Evolutionary conservation across 2,888 invertebrate species (phyloP).

Genomic region (Xestia xanthographa): DNA sequence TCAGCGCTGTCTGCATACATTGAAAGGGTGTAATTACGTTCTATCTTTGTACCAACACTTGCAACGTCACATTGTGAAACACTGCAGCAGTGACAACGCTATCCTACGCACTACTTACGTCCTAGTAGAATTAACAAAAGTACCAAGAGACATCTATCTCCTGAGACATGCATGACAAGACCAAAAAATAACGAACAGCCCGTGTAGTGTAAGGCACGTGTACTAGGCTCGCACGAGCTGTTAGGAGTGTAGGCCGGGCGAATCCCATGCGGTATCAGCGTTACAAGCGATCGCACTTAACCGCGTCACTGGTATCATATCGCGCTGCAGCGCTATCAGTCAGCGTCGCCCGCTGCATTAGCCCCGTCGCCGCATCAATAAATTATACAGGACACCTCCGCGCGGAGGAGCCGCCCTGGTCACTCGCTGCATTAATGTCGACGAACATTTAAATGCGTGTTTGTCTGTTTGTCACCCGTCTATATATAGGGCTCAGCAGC

Average conservation of each 20-base stretch:
- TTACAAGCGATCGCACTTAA: slow-evolving; percentile 90
- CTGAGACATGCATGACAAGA: slow-evolving; percentile 60
- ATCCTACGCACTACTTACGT: slow-evolving; percentile 57
- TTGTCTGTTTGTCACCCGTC: slow-evolving; percentile 66
- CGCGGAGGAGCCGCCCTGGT: slow-evolving; percentile 81
- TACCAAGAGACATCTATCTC: slow-evolving; percentile 62
- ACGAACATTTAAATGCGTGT: slow-evolving; percentile 74
- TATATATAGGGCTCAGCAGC: slow-evolving; percentile 52
- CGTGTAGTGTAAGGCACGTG: slow-evolving; percentile 62
- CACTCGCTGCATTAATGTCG: slow-evolving; percentile 76
- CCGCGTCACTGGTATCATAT: slow-evolving; percentile 87
- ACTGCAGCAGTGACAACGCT: slow-evolving; percentile 35
- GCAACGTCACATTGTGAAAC: slow-evolving; percentile 38
- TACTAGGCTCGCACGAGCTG: slow-evolving; percentile 78
- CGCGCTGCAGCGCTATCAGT: slow-evolving; percentile 87
- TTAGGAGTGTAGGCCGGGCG: slow-evolving; percentile 79
- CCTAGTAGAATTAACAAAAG: slow-evolving; percentile 56
- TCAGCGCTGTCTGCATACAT: slow-evolving; percentile 56
- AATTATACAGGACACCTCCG: slow-evolving; percentile 84
- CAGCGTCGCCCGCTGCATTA: slow-evolving; percentile 89
- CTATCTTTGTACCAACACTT: slow-evolving; percentile 60
- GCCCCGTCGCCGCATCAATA: slow-evolving; percentile 86
- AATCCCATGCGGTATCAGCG: slow-evolving; percentile 82
- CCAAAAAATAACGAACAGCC: slow-evolving; percentile 63
- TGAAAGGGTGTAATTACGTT: slow-evolving; percentile 62